phyloP scores from a whole-genome alignment of 2,888 invertebrate genomes.

The Rapana venosa region DNA sequence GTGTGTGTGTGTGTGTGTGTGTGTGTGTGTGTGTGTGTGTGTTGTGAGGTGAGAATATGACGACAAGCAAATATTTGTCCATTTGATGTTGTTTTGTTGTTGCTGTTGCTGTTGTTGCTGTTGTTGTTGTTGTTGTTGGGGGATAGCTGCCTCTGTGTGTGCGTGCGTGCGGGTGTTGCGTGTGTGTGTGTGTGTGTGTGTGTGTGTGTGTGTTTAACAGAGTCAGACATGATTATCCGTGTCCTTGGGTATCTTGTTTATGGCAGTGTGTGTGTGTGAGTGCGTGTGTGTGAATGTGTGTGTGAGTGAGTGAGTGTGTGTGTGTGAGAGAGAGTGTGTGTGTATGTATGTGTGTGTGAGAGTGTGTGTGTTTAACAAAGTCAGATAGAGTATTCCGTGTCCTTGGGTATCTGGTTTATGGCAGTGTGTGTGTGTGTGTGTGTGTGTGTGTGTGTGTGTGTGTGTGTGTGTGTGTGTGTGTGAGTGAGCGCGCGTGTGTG shows the following conservation, averaged over 20 bases:
- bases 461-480: conserved; percentile 16
- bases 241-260: neutral
- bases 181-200: conserved; percentile 18
- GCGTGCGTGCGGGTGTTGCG: neutral
- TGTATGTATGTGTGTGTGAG: neutral
- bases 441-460: neutral
- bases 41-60: neutral
- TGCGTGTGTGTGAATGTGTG: neutral
- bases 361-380: neutral
- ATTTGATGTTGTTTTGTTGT: too few relatives aligned
- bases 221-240: neutral
- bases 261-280: neutral
- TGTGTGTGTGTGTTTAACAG: neutral
- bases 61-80: too few relatives aligned
- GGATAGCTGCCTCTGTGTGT: neutral
- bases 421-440: neutral
- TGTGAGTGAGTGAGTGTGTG: neutral
- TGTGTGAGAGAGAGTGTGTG: neutral
- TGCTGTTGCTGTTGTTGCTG: too few relatives aligned
- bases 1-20: too few relatives aligned
- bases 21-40: conserved; percentile 5
- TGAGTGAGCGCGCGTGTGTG: neutral
- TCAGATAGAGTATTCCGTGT: too few relatives aligned
- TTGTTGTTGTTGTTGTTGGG: too few relatives aligned
- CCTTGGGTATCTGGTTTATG: neutral